phyloP scores from a whole-genome alignment of 2,113 vertebrate species.

The Paradoxurus hermaphroditus region DNA sequence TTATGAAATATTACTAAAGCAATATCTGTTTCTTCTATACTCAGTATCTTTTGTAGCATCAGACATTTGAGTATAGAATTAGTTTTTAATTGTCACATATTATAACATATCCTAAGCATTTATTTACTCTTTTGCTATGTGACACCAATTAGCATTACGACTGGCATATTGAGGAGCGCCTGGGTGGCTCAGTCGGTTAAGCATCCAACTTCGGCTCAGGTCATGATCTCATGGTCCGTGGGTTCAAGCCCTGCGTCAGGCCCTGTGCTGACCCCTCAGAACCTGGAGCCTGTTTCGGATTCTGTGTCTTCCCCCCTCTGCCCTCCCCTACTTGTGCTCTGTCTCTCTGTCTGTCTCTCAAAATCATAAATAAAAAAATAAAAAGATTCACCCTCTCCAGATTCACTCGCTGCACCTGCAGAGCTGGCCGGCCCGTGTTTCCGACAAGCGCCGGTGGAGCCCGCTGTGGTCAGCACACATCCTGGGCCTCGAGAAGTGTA shows the following conservation, averaged over 20 bases:
- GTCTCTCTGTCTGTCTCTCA: too few species aligned
- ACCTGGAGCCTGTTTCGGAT: too few species aligned
- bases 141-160: background rate
- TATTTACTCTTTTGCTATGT: background rate
- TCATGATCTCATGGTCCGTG: too few species aligned
- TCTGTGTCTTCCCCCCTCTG: too few species aligned
- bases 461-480: rapidly evolving
- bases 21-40: background rate
- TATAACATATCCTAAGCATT: background rate
- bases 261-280: too few species aligned
- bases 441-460: background rate
- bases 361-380: too few species aligned
- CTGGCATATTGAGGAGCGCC: background rate
- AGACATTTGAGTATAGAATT: background rate
- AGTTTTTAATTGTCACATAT: background rate
- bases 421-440: background rate
- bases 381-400: too few species aligned
- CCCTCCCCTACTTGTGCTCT: too few species aligned
- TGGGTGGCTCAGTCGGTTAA: too few species aligned
- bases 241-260: too few species aligned
- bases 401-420: background rate
- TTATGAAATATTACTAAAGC: background rate
- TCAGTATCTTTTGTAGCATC: background rate
- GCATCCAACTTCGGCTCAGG: too few species aligned
- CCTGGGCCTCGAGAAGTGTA: too few species aligned